A percentile compares a stretch with the other conserved stretches of the same genome.
Evolutionary conservation across 2,113 vertebrate species (phyloP).

Genomic region (Hipposideros armiger): DNA sequence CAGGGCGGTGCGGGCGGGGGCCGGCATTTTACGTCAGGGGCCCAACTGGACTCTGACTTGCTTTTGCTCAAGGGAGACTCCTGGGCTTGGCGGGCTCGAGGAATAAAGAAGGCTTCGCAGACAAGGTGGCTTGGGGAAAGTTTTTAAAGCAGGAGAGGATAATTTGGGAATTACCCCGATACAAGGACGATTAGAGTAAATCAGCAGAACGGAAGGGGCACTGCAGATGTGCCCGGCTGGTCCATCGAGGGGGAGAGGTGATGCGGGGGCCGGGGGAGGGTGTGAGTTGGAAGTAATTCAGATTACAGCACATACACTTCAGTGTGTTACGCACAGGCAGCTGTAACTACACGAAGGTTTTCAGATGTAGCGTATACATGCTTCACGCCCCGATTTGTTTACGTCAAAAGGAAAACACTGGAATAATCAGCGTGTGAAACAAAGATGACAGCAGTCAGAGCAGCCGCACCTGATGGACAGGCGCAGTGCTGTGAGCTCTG

Average conservation of each 20-base stretch:
- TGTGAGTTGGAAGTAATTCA: too few relatives aligned
- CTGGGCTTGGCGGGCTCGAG: neutral
- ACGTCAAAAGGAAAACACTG: neutral
- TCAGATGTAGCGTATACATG: too few relatives aligned
- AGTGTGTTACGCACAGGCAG: neutral
- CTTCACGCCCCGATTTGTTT: neutral
- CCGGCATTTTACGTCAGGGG: neutral
- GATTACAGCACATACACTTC: neutral
- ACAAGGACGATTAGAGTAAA: neutral
- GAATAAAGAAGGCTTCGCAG: neutral
- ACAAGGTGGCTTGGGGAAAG: neutral
- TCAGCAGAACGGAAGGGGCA: neutral
- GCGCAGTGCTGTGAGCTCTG: neutral
- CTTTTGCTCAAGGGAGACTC: neutral
- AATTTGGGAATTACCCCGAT: neutral
- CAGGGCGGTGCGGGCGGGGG: neutral
- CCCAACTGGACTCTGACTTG: neutral
- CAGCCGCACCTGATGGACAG: fast-evolving
- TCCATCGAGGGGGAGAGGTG: too few relatives aligned
- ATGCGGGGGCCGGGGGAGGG: too few relatives aligned
- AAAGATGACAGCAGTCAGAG: neutral
- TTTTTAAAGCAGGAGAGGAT: neutral
- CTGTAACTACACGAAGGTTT: neutral
- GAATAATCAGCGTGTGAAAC: neutral
- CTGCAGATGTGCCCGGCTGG: too few relatives aligned